Evolutionary conservation across 2,797 vertebrate species (phyloP), one percentile per base, ranked within the genome.

Genomic region (Manis crassicaudata): DNA sequence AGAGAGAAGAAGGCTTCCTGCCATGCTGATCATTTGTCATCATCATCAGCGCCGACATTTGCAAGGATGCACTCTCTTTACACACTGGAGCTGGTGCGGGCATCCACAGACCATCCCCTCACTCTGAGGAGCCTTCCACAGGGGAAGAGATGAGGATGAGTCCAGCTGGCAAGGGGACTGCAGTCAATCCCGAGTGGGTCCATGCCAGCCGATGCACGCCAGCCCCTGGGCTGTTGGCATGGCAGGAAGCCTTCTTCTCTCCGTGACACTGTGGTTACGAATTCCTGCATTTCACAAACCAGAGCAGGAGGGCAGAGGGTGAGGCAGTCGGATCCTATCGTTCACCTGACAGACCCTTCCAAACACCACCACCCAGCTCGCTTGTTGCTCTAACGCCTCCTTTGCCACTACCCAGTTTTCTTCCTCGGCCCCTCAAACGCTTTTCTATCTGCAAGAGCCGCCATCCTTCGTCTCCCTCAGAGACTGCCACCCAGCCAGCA

Each of bases 281-380:
- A 52, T 72, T n/a, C 62, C 60, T 68, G 25, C 3, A 2, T 65
- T 20, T 83, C 72, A 20, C 11, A 16, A 37, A 76, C 67, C 58
- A 50, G 20, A 63, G 35, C 40, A 9, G 52, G 56, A 58, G 29
- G n/a, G 23, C 12, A 1, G 17, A 32, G 75, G 62, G 27, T 1
- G 7, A n/a, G 62, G 21, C 32, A 0, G 0, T 7, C 16, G 5
- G 32, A 10, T 16, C 46, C 54, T 0, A 0, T 5, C 56, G 4
- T 23, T 21, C n/a, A 9, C 20, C 58, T 0, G 2, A 37, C 7
- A 6, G 27, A 29, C 46, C 20, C 85, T 29, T 12, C 7, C 54
- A 23, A 8, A 43, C 1, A 7, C 12, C 2, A 25, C 18, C 43
- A n/a, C 8, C 2, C 0, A 5, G 52, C 73, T 92, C 12, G 5